Percentiles rank a stretch among this genome's conserved stretches.
Evolutionary conservation across 2,113 vertebrate genomes (phyloP).

Genomic region (Vulpes lagopus): DNA sequence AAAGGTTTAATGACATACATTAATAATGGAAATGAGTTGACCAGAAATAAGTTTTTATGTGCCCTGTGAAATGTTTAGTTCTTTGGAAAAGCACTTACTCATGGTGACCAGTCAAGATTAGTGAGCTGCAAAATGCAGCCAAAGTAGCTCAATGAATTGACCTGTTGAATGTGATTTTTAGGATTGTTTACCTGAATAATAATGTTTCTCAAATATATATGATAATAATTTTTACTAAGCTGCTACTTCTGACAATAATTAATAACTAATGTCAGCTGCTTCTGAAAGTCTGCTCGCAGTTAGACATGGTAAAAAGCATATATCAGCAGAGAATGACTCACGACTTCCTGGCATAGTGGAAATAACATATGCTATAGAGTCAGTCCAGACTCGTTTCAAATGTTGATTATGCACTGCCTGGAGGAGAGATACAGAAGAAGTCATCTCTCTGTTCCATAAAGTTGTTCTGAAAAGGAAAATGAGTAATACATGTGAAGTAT

Average conservation of each 20-base stretch:
- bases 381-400: background rate
- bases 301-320: conserved; percentile 54
- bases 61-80: background rate
- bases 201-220: conserved; percentile 45
- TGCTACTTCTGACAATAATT: conserved; percentile 47
- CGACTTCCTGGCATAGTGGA: background rate
- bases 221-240: conserved; percentile 40
- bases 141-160: conserved; percentile 33
- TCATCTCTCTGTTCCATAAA: background rate
- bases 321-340: background rate
- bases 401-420: background rate
- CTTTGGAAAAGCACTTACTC: conserved; percentile 7
- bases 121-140: conserved; percentile 5
- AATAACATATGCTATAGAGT: background rate
- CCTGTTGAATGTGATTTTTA: conserved; percentile 13
- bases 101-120: background rate
- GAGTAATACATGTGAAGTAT: background rate
- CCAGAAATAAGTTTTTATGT: background rate
- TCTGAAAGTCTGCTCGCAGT: conserved; percentile 56
- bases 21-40: conserved; percentile 4
- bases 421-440: background rate
- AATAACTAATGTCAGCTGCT: conserved; percentile 37
- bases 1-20: background rate
- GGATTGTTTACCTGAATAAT: conserved; percentile 35
- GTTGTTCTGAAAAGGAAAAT: conserved; percentile 39